phyloP scores from a whole-genome alignment of 2,797 vertebrate species.

The Hipposideros larvatus region DNA sequence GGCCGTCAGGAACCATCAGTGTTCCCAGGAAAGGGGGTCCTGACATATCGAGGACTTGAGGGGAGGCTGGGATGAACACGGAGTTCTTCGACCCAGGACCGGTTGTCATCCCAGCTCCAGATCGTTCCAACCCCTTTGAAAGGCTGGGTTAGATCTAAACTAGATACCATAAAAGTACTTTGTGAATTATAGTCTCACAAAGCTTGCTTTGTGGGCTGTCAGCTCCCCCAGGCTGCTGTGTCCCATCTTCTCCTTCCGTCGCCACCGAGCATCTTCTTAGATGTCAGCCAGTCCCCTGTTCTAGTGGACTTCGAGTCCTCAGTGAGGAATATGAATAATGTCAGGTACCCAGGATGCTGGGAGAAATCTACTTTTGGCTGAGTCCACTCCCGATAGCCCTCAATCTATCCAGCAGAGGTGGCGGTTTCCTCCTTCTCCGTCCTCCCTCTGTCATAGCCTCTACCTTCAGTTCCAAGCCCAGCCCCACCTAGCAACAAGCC shows the following conservation, averaged over 20 bases:
- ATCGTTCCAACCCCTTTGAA: fast-evolving
- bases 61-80: neutral
- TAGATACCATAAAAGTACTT: neutral
- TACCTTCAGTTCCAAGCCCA: neutral
- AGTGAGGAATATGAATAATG: fast-evolving
- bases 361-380: neutral
- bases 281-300: neutral
- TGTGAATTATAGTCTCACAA: neutral
- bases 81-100: neutral
- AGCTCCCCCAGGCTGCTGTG: fast-evolving
- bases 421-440: neutral
- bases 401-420: neutral
- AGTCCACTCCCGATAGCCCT: fast-evolving
- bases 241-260: neutral
- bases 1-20: neutral
- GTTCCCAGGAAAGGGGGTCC: neutral
- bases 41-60: neutral
- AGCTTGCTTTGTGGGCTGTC: fast-evolving
- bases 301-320: neutral
- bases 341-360: neutral
- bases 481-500: neutral
- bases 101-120: neutral
- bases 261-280: too few species aligned
- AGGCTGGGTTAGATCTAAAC: neutral
- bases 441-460: neutral